These are phyloP conservation scores for Hemitrygon akajei DNA, from an alignment of 2,797 vertebrate species.

Conservation along the genomic window DNA sequence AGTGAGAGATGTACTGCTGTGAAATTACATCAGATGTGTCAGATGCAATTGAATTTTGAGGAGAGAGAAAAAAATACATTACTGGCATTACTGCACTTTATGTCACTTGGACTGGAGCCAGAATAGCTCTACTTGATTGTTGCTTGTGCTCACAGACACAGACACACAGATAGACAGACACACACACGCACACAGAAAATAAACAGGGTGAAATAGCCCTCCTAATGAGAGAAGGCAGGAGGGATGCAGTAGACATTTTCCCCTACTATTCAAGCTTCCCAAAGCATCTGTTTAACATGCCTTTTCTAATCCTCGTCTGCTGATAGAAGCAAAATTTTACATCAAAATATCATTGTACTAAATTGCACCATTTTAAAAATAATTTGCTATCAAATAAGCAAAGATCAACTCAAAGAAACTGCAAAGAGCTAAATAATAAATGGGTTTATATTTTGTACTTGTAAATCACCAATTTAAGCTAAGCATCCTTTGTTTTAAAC, in stretches of 20 bases:
- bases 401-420: constrained; percentile 64
- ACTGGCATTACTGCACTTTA: constrained; percentile 33
- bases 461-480: constrained; percentile 70
- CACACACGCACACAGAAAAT: not conserved
- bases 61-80: constrained; percentile 30
- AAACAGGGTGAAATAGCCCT: constrained; percentile 1
- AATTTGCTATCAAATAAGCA: constrained; percentile 61
- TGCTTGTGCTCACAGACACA: not conserved
- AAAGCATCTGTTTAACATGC: constrained; percentile 28
- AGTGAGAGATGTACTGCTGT: constrained; percentile 38
- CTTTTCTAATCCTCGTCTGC: constrained; percentile 9
- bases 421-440: constrained; percentile 59
- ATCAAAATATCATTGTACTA: constrained; percentile 50
- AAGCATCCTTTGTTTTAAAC: constrained; percentile 58
- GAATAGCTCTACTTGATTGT: not conserved
- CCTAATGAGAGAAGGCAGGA: not conserved
- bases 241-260: constrained; percentile 6
- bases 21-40: constrained; percentile 38
- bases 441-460: constrained; percentile 58
- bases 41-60: constrained; percentile 37
- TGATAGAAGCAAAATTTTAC: constrained; percentile 43
- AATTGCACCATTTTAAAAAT: constrained; percentile 49
- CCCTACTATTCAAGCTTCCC: constrained; percentile 14
- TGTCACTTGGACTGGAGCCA: constrained; percentile 11
- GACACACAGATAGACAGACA: not conserved